Percentiles rank a stretch among this genome's conserved stretches.
Evolutionary conservation across 1,140 invertebrate species (phyloP).

Genomic region (Ylistrum balloti): DNA sequence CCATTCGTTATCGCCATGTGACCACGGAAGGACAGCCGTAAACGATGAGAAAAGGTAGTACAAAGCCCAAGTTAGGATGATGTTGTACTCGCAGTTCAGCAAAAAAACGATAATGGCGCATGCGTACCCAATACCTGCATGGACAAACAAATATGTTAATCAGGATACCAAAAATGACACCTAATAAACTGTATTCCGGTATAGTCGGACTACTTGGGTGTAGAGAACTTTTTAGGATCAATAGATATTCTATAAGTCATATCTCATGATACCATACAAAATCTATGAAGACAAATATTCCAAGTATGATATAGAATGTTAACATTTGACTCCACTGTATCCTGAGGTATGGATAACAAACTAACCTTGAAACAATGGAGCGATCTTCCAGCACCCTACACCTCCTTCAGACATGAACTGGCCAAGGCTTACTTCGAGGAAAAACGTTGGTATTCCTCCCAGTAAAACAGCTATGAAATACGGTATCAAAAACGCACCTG

Average conservation of each 20-base stretch:
- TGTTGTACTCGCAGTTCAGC: constrained; percentile 81
- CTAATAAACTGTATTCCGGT: too few relatives aligned
- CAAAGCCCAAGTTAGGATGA: constrained; percentile 80
- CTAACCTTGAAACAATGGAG: constrained; percentile 61
- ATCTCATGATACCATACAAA: too few relatives aligned
- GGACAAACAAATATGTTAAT: background rate
- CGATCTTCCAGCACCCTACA: constrained; percentile 57
- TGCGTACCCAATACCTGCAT: constrained; percentile 79
- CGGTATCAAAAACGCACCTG: constrained; percentile 88
- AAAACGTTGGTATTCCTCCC: constrained; percentile 88
- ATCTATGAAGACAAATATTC: too few relatives aligned
- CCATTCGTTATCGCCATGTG: constrained; percentile 82
- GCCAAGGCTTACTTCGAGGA: constrained; percentile 85
- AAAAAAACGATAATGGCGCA: constrained; percentile 77
- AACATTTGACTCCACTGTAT: too few relatives aligned
- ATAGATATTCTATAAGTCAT: too few relatives aligned
- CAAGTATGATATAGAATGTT: too few relatives aligned
- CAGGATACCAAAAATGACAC: too few relatives aligned
- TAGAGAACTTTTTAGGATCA: too few relatives aligned
- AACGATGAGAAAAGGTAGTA: constrained; percentile 82
- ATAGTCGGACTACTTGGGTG: too few relatives aligned
- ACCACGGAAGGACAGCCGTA: constrained; percentile 81
- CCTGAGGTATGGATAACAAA: too few relatives aligned
- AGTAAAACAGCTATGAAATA: constrained; percentile 85
- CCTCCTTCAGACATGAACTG: constrained; percentile 62